A percentile compares a stretch with the other conserved stretches of the same genome.
Evolutionary conservation across 2,888 invertebrate species (phyloP).

Genomic region (Conomelus anceps): DNA sequence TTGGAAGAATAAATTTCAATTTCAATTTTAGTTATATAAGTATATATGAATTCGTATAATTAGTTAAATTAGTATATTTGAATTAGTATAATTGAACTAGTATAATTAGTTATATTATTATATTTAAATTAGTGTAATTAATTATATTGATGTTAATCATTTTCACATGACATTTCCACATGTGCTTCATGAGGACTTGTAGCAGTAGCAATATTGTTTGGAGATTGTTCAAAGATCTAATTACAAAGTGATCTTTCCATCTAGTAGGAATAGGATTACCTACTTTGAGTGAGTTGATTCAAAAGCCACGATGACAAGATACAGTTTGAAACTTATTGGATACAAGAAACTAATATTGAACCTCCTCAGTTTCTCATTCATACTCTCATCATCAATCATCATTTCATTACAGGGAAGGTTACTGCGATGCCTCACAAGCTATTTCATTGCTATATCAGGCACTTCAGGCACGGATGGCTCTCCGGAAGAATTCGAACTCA

Average conservation of each 20-base stretch:
- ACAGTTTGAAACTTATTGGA: not conserved
- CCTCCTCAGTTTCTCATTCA: not conserved
- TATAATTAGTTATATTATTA: too few species aligned
- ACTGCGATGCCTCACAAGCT: not conserved
- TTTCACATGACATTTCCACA: too few species aligned
- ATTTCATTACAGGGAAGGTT: not conserved
- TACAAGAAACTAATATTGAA: not conserved
- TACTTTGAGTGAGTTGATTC: too few species aligned
- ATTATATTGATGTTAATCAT: too few species aligned
- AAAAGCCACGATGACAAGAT: not conserved
- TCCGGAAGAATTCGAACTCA: not conserved
- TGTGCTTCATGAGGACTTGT: too few species aligned
- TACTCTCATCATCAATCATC: not conserved
- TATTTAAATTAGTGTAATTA: too few species aligned
- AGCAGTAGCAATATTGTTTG: too few species aligned
- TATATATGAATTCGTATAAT: too few species aligned
- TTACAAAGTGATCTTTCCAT: not conserved
- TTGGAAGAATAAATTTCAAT: too few species aligned
- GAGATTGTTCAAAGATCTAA: not conserved
- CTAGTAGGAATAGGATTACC: not conserved
- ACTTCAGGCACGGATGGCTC: not conserved
- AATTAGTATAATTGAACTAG: too few species aligned
- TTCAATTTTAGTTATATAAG: too few species aligned
- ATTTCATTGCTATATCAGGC: not conserved
- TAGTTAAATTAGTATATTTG: too few species aligned